A percentile compares a stretch with the other conserved stretches of the same genome.
Evolutionary conservation across 2,797 vertebrate species (phyloP).

Genomic region (Bucorvus abyssinicus): DNA sequence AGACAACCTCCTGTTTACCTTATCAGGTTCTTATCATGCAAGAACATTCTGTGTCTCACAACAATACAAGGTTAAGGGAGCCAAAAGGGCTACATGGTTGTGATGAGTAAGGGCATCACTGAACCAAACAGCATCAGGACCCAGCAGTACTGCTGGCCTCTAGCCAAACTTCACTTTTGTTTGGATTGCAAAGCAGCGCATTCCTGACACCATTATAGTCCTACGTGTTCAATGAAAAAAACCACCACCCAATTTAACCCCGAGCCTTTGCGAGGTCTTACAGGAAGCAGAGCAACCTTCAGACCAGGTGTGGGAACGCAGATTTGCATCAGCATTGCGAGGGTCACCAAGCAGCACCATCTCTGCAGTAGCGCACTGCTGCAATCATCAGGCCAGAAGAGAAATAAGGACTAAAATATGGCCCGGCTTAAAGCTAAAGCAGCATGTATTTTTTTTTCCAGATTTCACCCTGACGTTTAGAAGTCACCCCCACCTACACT

Average conservation of each 20-base stretch:
- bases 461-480: not conserved
- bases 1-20: no score
- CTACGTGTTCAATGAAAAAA: rapidly evolving
- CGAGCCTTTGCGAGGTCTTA: not conserved
- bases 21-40: no score
- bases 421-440: not conserved
- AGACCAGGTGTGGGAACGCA: rapidly evolving
- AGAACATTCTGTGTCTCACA: no score
- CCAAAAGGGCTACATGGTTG: rapidly evolving
- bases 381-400: rapidly evolving
- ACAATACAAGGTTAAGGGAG: not conserved
- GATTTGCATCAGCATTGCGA: rapidly evolving
- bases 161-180: not conserved
- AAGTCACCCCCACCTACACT: not conserved
- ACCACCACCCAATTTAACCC: rapidly evolving
- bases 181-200: not conserved
- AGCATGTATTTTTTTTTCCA: not conserved
- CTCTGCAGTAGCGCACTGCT: rapidly evolving
- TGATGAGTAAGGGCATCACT: not conserved
- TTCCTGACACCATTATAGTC: rapidly evolving
- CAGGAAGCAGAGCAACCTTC: not conserved
- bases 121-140: not conserved
- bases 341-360: rapidly evolving
- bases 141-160: not conserved
- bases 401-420: rapidly evolving